A percentile compares a stretch with the other conserved stretches of the same genome.
These are phyloP conservation scores for Dipodomys ordii DNA, from an alignment of 2,113 vertebrate genomes.

Conservation along the genomic window DNA sequence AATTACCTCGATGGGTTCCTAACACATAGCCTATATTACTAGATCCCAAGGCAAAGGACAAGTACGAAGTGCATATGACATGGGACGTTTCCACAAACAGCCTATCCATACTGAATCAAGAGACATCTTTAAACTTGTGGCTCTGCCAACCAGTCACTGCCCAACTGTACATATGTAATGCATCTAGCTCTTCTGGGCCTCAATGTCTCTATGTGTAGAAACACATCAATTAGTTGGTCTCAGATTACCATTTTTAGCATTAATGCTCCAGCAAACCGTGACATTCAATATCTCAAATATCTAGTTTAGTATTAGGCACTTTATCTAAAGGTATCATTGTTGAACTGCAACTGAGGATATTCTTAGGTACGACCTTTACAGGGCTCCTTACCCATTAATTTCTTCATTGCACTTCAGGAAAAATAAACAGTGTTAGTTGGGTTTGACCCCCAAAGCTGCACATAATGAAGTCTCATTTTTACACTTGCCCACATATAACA, in stretches of 20 bases:
- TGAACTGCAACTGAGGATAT: neutral
- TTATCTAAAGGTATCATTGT: neutral
- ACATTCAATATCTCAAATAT: neutral
- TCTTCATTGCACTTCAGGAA: neutral
- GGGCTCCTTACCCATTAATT: neutral
- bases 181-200: neutral
- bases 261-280: constrained; percentile 1
- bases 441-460: neutral
- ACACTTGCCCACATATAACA: neutral
- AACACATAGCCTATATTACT: neutral
- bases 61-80: neutral
- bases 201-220: neutral
- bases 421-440: neutral
- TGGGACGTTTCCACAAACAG: neutral
- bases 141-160: neutral
- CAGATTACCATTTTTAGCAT: neutral
- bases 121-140: neutral
- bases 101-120: neutral
- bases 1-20: neutral
- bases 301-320: neutral
- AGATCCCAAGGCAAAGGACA: constrained; percentile 15
- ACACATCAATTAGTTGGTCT: neutral
- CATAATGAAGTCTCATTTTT: neutral
- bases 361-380: neutral
- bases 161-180: neutral